phyloP scores from a whole-genome alignment of 2,113 vertebrate genomes.

The Gila orcuttii region DNA sequence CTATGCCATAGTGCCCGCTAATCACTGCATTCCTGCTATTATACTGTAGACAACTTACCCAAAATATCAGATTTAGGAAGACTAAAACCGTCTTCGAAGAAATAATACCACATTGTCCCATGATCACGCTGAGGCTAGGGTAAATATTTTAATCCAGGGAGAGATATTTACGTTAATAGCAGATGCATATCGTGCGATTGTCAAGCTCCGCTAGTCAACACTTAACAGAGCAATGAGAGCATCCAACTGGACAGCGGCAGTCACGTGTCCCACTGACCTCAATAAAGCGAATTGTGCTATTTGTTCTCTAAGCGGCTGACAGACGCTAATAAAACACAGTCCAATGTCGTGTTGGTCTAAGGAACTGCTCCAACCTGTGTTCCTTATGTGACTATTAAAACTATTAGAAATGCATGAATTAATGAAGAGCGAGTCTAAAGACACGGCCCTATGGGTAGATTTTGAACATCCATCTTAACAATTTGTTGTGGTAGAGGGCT shows the following conservation, averaged over 20 bases:
- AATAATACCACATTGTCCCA: slow-evolving; percentile 92
- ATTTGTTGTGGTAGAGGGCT: background rate
- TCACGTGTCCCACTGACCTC: slow-evolving; percentile 46
- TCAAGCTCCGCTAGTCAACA: slow-evolving; percentile 26
- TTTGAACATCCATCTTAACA: background rate
- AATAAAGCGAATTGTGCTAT: slow-evolving; percentile 2
- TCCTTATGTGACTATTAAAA: background rate
- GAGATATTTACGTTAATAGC: slow-evolving; percentile 6
- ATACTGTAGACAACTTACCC: slow-evolving; percentile 73
- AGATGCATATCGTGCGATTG: slow-evolving; percentile 29
- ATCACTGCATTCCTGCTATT: background rate
- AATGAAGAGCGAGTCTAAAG: background rate
- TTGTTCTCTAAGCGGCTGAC: background rate
- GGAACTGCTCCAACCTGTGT: background rate
- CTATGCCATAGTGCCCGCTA: background rate
- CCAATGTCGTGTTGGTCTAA: background rate
- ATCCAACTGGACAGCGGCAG: slow-evolving; percentile 37
- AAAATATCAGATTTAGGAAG: slow-evolving; percentile 96
- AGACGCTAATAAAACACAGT: slow-evolving; percentile 1
- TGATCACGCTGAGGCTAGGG: slow-evolving; percentile 42
- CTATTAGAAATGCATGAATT: background rate
- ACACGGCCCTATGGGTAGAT: background rate
- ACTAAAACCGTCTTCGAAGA: slow-evolving; percentile 97
- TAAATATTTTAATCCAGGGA: background rate
- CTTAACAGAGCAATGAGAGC: background rate